Conservation (phyloP, 2,113 vertebrate species). For the Crotalus tigris region DNA sequence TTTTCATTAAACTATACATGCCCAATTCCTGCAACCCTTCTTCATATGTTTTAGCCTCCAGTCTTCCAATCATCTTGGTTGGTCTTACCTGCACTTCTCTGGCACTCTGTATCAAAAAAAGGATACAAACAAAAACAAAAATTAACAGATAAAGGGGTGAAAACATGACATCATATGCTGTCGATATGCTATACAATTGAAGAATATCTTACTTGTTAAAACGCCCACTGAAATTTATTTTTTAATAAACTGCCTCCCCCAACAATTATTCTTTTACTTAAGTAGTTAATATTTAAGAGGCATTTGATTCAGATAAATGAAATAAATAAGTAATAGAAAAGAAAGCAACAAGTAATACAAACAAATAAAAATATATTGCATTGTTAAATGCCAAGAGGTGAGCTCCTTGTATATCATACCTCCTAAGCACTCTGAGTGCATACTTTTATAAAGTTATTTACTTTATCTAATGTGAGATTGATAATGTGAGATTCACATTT, state of each 20-base stretch:
- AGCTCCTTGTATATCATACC: neutral
- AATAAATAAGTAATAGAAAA: neutral
- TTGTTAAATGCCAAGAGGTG: neutral
- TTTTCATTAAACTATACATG: too few relatives aligned
- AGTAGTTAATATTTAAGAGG: neutral
- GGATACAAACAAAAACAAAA: neutral
- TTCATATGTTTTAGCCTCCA: too few relatives aligned
- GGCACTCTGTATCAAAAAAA: neutral
- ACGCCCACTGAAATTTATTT: neutral
- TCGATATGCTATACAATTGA: too few relatives aligned
- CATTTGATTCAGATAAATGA: neutral
- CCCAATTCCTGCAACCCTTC: too few relatives aligned
- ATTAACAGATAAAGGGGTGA: neutral
- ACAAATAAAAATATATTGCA: neutral
- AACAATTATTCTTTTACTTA: neutral
- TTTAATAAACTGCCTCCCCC: neutral
- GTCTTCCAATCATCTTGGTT: too few relatives aligned
- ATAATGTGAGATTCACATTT: neutral
- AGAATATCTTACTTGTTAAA: neutral
- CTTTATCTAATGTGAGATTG: neutral
- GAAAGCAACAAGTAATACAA: neutral
- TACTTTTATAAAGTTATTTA: neutral
- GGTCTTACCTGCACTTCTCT: too few relatives aligned
- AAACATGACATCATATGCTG: neutral
- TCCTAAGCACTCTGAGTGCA: neutral